Evolutionary conservation across 2,797 vertebrate species (phyloP).

Genomic region (Silurus lanzhouensis): DNA sequence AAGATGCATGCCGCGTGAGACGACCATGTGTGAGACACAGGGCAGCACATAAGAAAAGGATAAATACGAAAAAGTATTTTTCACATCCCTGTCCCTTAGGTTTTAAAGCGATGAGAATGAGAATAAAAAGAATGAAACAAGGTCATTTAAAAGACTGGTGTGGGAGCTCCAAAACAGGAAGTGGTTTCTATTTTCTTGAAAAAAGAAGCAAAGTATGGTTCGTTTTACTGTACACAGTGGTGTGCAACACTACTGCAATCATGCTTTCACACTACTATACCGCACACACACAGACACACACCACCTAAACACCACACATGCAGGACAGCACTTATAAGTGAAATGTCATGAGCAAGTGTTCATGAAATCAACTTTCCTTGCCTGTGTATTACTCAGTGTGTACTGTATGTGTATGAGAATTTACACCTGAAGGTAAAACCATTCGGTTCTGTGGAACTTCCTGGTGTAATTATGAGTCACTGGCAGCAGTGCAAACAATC

Average conservation of each 20-base stretch:
- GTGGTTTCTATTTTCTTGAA: conserved; percentile 58
- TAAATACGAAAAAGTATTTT: background rate
- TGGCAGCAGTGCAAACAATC: conserved; percentile 17
- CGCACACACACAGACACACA: background rate
- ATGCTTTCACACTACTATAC: conserved; percentile 21
- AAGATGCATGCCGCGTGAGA: too few species aligned
- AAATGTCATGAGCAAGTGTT: background rate
- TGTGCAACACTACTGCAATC: conserved; percentile 22
- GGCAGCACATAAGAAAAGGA: background rate
- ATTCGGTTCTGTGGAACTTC: conserved; percentile 47
- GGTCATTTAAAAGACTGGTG: conserved; percentile 43
- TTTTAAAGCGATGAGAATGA: conserved; percentile 27
- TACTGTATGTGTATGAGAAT: background rate
- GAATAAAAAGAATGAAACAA: conserved; percentile 50
- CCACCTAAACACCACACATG: background rate
- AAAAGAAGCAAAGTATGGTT: conserved; percentile 46
- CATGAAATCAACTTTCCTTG: background rate
- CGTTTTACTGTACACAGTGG: conserved; percentile 51
- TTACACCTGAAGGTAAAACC: conserved; percentile 37
- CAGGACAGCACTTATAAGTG: background rate
- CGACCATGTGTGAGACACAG: background rate
- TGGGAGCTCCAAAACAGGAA: conserved; percentile 53
- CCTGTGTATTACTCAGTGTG: background rate
- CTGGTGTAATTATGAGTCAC: conserved; percentile 55
- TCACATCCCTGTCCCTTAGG: conserved; percentile 8